Evolutionary conservation across 2,888 invertebrate species (phyloP).

Genomic region (Campoplex capitator): DNA sequence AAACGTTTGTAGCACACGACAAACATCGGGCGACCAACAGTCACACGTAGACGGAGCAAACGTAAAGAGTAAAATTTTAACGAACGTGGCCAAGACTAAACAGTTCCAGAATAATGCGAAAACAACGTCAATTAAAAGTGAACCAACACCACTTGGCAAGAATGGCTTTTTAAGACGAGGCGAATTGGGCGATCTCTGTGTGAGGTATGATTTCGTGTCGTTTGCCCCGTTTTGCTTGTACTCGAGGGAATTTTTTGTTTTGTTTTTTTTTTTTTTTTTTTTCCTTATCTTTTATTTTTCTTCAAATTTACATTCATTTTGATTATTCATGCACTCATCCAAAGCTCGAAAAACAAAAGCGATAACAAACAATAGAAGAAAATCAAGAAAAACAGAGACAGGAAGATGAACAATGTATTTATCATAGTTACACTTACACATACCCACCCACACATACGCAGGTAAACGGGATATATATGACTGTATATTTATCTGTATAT

Average conservation of each 20-base stretch:
- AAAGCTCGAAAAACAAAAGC: conserved; percentile 39
- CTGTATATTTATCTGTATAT: no score
- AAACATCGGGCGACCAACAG: conserved; percentile 81
- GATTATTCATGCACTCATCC: conserved; percentile 53
- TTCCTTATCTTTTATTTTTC: conserved; percentile 33
- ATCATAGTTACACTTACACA: not conserved
- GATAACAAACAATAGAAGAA: conserved; percentile 31
- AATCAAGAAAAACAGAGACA: conserved; percentile 25
- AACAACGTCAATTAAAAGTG: conserved; percentile 79
- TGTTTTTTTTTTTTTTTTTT: conserved; percentile 34
- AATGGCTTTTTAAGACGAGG: conserved; percentile 83
- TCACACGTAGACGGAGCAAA: conserved; percentile 81
- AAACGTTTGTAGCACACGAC: conserved; percentile 81
- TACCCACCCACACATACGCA: conserved; percentile 37
- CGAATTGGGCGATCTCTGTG: conserved; percentile 85
- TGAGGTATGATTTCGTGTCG: conserved; percentile 83
- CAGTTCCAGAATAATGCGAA: conserved; percentile 79
- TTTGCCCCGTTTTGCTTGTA: conserved; percentile 77
- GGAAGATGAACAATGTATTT: not conserved
- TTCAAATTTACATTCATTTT: conserved; percentile 52
- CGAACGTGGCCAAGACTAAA: conserved; percentile 81
- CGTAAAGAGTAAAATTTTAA: conserved; percentile 83
- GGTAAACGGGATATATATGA: conserved; percentile 6
- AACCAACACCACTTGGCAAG: conserved; percentile 81
- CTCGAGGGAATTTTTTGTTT: conserved; percentile 45